phyloP scores from a whole-genome alignment of 2,113 vertebrate genomes.

The human (Homo sapiens) region DNA sequence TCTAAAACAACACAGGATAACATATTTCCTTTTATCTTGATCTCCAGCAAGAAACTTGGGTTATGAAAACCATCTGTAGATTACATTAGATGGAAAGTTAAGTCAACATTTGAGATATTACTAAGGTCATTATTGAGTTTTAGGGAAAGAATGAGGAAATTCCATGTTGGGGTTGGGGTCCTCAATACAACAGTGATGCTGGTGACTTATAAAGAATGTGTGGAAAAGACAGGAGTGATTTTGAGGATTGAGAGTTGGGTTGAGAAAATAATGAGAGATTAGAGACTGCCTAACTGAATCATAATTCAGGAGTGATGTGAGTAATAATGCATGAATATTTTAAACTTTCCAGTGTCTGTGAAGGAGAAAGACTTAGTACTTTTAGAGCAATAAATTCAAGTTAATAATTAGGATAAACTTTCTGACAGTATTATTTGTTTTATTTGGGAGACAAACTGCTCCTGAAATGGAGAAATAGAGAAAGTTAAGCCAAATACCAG shows the following conservation, averaged over 20 bases:
- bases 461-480: neutral
- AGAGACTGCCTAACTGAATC: neutral
- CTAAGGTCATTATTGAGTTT: neutral
- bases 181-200: neutral
- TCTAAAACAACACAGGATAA: neutral
- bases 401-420: conserved; percentile 63
- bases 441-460: conserved; percentile 49
- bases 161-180: neutral
- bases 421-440: conserved; percentile 50
- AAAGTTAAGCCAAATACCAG: neutral
- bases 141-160: neutral
- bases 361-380: neutral
- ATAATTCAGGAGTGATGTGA: conserved; percentile 11
- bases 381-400: conserved; percentile 34
- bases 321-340: conserved; percentile 3
- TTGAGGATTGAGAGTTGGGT: neutral
- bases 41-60: neutral
- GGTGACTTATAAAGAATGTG: neutral
- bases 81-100: neutral
- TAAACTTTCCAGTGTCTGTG: neutral
- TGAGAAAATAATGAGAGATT: neutral
- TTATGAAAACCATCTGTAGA: neutral
- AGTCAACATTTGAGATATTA: neutral
- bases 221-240: neutral
- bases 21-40: neutral